Evolutionary conservation across 2,888 invertebrate species (phyloP).

Genomic region (Drosophila fulvimacula): DNA sequence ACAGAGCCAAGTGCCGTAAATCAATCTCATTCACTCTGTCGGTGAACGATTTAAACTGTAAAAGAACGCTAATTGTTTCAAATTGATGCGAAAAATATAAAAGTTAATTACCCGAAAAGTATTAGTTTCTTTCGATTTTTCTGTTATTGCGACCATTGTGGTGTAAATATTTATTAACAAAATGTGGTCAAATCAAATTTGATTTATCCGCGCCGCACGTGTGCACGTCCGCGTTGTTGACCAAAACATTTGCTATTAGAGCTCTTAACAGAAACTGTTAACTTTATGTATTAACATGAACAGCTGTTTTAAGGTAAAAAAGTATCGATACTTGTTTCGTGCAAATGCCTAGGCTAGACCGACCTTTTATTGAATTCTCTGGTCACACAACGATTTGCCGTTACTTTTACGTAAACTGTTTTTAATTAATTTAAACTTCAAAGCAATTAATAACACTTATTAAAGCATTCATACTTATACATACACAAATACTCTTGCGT

Average conservation of each 20-base stretch:
- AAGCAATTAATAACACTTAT: background rate
- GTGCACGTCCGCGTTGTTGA: constrained; percentile 58
- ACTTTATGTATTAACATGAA: background rate
- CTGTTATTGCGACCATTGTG: constrained; percentile 61
- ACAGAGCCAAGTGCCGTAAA: constrained; percentile 92
- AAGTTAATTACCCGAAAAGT: constrained; percentile 89
- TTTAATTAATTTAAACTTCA: background rate
- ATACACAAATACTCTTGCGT: background rate
- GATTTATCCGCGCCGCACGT: constrained; percentile 35
- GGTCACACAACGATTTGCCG: background rate
- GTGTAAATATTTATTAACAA: background rate
- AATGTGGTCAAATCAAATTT: constrained; percentile 4
- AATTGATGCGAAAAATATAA: constrained; percentile 1
- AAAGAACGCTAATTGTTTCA: constrained; percentile 35
- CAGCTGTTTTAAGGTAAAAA: background rate
- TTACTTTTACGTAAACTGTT: background rate
- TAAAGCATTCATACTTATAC: background rate
- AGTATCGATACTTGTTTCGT: constrained; percentile 4
- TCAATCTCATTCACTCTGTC: constrained; percentile 94
- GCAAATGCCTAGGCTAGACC: background rate
- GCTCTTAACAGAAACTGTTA: constrained; percentile 1
- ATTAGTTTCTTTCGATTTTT: constrained; percentile 90
- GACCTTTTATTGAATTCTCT: background rate
- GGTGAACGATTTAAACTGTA: constrained; percentile 94
- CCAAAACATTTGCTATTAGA: constrained; percentile 31